A percentile compares a stretch with the other conserved stretches of the same genome.
phyloP scores from a whole-genome alignment of 2,888 invertebrate species.

The Calliphora vomitoria region DNA sequence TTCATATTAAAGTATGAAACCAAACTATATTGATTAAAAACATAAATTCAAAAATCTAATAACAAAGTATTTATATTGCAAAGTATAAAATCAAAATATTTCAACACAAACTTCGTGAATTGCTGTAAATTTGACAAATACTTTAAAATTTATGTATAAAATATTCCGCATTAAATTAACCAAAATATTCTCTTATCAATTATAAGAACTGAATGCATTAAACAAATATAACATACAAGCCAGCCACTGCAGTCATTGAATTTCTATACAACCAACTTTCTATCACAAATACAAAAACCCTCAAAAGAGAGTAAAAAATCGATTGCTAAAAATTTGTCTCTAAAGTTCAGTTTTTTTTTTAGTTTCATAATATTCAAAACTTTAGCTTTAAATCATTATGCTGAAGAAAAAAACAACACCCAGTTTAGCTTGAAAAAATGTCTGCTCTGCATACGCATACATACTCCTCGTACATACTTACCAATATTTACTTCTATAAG shows the following conservation, averaged over 20 bases:
- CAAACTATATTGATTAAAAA: too few relatives aligned
- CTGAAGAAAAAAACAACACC: constrained; percentile 32
- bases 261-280: constrained; percentile 22
- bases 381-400: constrained; percentile 54
- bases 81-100: too few relatives aligned
- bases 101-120: too few relatives aligned
- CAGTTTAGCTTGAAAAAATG: constrained; percentile 38
- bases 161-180: not conserved
- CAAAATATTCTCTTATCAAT: not conserved
- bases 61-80: too few relatives aligned
- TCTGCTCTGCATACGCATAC: constrained; percentile 16
- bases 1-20: too few relatives aligned
- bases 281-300: not conserved
- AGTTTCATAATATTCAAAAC: constrained; percentile 25
- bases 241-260: not conserved
- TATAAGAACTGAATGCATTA: not conserved
- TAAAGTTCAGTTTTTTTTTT: constrained; percentile 38
- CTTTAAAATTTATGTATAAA: not conserved
- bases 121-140: not conserved
- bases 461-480: constrained; percentile 2
- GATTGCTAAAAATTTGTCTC: constrained; percentile 50
- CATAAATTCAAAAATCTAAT: too few relatives aligned
- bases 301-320: constrained; percentile 4
- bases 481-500: constrained; percentile 48
- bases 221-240: not conserved